Percentiles rank a stretch among this genome's conserved stretches.
Evolutionary conservation across 2,797 vertebrate genomes (phyloP).

Genomic region (Lepidocolaptes lacrymiger): DNA sequence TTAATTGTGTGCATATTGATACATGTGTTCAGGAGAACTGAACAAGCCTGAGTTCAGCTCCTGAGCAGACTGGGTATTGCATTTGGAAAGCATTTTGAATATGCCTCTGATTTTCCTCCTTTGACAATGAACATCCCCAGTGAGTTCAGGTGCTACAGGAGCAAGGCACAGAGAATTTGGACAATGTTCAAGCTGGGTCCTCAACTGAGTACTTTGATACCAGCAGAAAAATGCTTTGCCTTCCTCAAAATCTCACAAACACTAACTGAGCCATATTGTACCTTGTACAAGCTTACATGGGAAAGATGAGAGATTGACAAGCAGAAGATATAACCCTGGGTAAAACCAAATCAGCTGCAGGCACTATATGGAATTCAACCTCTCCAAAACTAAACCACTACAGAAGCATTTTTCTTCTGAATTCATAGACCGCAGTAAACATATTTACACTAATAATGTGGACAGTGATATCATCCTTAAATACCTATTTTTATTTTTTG

Average conservation of each 20-base stretch:
- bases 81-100: not conserved
- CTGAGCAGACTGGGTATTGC: not conserved
- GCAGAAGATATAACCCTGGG: not conserved
- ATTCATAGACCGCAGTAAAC: not conserved
- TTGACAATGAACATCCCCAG: not conserved
- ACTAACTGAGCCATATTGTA: not conserved
- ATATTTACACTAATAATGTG: not conserved
- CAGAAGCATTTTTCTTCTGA: not conserved
- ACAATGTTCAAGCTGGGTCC: not conserved
- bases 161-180: not conserved
- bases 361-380: not conserved
- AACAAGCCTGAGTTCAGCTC: not conserved
- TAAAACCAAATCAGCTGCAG: not conserved
- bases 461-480: not conserved
- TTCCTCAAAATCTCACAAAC: not conserved
- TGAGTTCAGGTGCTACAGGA: not conserved
- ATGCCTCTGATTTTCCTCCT: not conserved
- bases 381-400: not conserved
- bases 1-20: not conserved
- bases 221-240: not conserved
- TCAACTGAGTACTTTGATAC: not conserved
- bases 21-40: not conserved
- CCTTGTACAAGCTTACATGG: not conserved
- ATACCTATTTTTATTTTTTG: not conserved
- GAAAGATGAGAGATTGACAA: not conserved